Evolutionary conservation across 2,797 vertebrate species (phyloP).

Genomic region (Rousettus madagascariensis): DNA sequence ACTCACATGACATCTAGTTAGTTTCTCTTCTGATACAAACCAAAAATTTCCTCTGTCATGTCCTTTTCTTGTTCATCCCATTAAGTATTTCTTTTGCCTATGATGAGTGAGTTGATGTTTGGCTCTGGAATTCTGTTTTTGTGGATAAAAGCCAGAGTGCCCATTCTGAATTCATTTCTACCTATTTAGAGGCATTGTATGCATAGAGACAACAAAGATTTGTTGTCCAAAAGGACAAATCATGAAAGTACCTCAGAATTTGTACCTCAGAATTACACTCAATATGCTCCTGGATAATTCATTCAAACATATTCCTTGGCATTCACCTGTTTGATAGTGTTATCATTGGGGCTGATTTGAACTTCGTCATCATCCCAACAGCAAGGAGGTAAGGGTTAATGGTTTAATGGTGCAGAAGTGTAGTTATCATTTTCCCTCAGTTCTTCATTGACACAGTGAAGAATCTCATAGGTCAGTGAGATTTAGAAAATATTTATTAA

Average conservation of each 20-base stretch:
- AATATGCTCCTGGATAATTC: not conserved
- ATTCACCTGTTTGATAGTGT: not conserved
- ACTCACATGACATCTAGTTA: not conserved
- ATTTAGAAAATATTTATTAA: too few relatives aligned
- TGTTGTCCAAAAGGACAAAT: not conserved
- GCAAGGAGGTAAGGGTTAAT: too few relatives aligned
- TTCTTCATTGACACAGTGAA: too few relatives aligned
- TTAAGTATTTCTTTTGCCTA: not conserved
- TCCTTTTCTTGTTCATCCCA: not conserved
- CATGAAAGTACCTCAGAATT: not conserved
- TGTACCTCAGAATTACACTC: not conserved
- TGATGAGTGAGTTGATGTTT: not conserved
- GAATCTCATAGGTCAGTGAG: too few relatives aligned
- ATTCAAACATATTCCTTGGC: not conserved
- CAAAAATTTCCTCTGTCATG: not conserved
- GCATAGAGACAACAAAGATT: not conserved
- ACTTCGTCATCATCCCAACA: too few relatives aligned
- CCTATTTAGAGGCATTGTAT: not conserved
- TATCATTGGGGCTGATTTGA: too few relatives aligned
- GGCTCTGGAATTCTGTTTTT: not conserved
- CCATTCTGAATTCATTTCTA: not conserved
- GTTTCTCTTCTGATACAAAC: not conserved
- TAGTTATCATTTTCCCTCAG: too few relatives aligned
- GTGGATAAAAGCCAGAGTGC: not conserved
- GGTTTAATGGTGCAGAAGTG: too few relatives aligned